Conservation (phyloP, 2,797 vertebrate species). For the Phyllotis vaccarum region DNA sequence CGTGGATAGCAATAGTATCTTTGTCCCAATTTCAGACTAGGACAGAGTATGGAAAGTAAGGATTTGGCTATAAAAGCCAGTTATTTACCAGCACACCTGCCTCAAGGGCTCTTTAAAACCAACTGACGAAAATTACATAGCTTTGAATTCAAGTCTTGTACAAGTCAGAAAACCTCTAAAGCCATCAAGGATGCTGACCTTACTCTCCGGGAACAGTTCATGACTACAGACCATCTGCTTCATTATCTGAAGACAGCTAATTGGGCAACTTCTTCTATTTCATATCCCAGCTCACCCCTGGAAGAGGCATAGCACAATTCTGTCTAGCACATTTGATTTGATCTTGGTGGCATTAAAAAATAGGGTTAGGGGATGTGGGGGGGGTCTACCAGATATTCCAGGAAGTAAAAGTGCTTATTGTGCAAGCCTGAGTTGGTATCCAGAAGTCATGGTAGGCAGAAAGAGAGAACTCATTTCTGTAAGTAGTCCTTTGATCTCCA, state of each 20-base stretch:
- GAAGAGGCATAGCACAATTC: not conserved
- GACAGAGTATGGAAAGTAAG: constrained; percentile 10
- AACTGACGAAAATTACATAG: constrained; percentile 34
- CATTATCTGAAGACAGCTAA: not conserved
- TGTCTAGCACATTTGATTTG: constrained; percentile 12
- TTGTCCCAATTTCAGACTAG: not conserved
- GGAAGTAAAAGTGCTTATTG: not conserved
- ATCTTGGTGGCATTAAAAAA: constrained; percentile 44
- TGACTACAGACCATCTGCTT: not conserved
- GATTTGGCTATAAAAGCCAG: not conserved
- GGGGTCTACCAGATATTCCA: not conserved
- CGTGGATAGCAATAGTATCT: not conserved
- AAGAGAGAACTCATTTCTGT: not conserved
- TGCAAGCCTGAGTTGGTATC: not conserved
- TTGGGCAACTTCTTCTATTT: not conserved
- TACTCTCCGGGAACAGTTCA: not conserved
- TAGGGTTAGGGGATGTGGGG: not conserved
- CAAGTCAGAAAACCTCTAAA: constrained; percentile 17
- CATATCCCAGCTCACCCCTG: not conserved
- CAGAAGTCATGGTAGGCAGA: not conserved
- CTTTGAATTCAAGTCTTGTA: not conserved
- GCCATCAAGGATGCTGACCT: not conserved
- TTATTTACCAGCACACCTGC: not conserved
- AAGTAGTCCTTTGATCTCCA: not conserved
- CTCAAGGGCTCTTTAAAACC: not conserved